Conservation (phyloP, 2,888 invertebrate genomes). For the Mythimna loreyi region DNA sequence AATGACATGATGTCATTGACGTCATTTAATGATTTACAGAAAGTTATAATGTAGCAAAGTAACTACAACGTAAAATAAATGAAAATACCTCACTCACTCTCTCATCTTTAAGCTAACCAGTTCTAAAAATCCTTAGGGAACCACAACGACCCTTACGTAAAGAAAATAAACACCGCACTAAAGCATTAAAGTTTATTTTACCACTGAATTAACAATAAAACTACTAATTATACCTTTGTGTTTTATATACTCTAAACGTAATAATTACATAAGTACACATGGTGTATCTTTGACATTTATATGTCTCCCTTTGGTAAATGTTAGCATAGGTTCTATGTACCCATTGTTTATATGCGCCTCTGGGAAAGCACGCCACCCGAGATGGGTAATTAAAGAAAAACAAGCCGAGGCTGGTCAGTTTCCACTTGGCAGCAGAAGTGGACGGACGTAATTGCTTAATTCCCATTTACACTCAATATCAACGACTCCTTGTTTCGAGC, state of each 20-base stretch:
- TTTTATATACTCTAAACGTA: slow-evolving; percentile 14
- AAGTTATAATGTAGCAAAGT: no score
- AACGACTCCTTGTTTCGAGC: slow-evolving; percentile 18
- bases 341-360: slow-evolving; percentile 33
- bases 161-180: slow-evolving; percentile 22
- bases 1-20: no score
- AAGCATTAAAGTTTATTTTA: slow-evolving; percentile 23
- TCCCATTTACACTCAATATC: slow-evolving; percentile 58
- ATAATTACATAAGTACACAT: slow-evolving; percentile 1
- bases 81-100: background rate
- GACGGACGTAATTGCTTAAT: slow-evolving; percentile 50
- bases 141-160: slow-evolving; percentile 16
- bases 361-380: slow-evolving; percentile 16
- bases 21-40: no score
- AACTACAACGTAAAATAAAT: background rate
- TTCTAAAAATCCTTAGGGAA: slow-evolving; percentile 9
- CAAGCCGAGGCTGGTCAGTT: slow-evolving; percentile 43
- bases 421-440: slow-evolving; percentile 40
- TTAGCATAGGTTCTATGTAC: slow-evolving; percentile 29
- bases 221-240: slow-evolving; percentile 29
- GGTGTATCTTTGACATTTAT: slow-evolving; percentile 20
- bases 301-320: slow-evolving; percentile 28
- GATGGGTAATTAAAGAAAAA: slow-evolving; percentile 60
- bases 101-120: slow-evolving; percentile 12
- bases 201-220: slow-evolving; percentile 5